Conservation (phyloP, 1,140 invertebrate species). For the Papilio polyxenes region DNA sequence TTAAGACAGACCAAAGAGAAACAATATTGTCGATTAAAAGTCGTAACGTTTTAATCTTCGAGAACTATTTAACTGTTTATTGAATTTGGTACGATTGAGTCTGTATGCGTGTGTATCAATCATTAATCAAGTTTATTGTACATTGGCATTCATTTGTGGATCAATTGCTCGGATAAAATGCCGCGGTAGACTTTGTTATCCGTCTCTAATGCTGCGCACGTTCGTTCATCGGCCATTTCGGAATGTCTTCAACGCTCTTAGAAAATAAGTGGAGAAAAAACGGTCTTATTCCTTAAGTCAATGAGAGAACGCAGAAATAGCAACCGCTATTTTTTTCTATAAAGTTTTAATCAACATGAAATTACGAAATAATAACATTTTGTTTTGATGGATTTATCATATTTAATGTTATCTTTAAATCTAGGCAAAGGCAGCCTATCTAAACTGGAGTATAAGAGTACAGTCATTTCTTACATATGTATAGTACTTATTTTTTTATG, state of each 20-base stretch:
- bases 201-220: conserved; percentile 23
- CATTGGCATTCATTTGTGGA: conserved; percentile 40
- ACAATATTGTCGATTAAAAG: conserved; percentile 12
- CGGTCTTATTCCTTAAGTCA: background rate
- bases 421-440: background rate
- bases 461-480: background rate
- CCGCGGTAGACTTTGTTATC: conserved; percentile 21
- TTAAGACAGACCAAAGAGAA: background rate
- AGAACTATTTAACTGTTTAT: conserved; percentile 15
- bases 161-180: conserved; percentile 37
- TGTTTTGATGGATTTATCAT: background rate
- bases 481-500: background rate
- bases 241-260: conserved; percentile 10
- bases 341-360: no score
- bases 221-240: conserved; percentile 4
- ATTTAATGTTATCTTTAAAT: conserved; percentile 5
- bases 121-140: conserved; percentile 38
- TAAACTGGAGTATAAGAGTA: background rate
- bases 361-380: no score
- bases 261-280: background rate
- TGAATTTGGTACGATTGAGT: conserved; percentile 2
- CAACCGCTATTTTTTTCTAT: background rate
- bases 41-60: background rate
- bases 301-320: background rate
- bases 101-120: conserved; percentile 20